Evolutionary conservation across 2,888 invertebrate genomes (phyloP), one percentile per base, ranked within the genome.

Genomic region (Drosophila macrospina): DNA sequence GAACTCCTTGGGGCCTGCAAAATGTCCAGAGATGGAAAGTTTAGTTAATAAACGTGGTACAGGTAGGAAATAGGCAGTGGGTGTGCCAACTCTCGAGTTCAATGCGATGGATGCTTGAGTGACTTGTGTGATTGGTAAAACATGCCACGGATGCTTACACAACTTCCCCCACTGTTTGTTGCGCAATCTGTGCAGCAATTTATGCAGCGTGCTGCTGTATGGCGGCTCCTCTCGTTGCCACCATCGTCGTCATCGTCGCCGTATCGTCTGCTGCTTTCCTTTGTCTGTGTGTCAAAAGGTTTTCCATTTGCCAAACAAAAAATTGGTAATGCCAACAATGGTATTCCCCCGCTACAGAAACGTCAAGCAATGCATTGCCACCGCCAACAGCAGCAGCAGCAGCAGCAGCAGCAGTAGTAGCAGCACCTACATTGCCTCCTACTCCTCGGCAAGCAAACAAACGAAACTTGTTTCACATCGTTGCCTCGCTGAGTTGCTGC

Each of bases 1-100:
- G 93, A 97, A 97, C 92, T 97, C 96, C 93, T 97, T 97, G 90
- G 97, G 97, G 92, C 97, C 97, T 97, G 93, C 8, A 83, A 78
- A 52, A 30, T 16, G 15, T 13, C 11, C n/a, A 24, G 42, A 15
- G 41, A 4, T n/a, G 11, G 3, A 15, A n/a, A 13, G n/a, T 64
- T 54, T 11, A 48, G 37, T 48, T 52, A 50, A 39, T 52, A 11
- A n/a, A 8, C 8, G 28, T 15, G 4, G n/a, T 20, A 20, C 20
- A 20, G 20, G 20, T 20, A 20, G 20, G 1, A 3, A 20, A 10
- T 30, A 2, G 11, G 48, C 26, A 20, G 45, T 61, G 36, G 70
- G 48, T 48, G 62, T 56, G 56, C 39, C 30, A 57, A 50, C 59
- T 34, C 45, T 39, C 15, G 60, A 52, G 55, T 72, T 55, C 52